Conservation (phyloP, 92 coral and sea anemone species). For the Paramuricea clavata region DNA sequence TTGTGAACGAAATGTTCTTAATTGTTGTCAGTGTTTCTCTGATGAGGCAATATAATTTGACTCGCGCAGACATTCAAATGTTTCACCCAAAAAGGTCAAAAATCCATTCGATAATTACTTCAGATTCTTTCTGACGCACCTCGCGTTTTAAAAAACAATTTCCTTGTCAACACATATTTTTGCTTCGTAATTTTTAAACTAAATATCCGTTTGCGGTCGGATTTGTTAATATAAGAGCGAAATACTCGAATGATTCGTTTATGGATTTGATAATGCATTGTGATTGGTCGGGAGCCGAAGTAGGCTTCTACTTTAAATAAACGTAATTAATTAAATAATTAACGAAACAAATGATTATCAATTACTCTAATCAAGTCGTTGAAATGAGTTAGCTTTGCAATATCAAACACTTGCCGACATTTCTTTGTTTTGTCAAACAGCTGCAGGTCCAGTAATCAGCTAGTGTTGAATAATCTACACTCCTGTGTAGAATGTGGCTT, state of each 20-base stretch:
- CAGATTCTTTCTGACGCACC: conserved; percentile 18
- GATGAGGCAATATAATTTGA: conserved; percentile 29
- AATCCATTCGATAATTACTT: not conserved
- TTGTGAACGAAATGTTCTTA: conserved; percentile 53
- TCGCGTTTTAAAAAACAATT: conserved; percentile 40
- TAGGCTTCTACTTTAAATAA: conserved; percentile 95
- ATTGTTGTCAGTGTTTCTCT: conserved; percentile 26
- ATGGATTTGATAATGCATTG: conserved; percentile 44
- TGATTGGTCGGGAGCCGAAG: conserved; percentile 77
- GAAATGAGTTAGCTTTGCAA: conserved; percentile 89
- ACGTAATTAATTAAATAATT: conserved; percentile 99
- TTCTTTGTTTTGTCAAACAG: conserved; percentile 82
- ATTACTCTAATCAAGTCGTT: conserved; percentile 98
- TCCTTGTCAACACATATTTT: conserved; percentile 52
- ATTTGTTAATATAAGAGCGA: conserved; percentile 52
- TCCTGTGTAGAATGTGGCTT: conserved; percentile 55
- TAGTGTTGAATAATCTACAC: conserved; percentile 69
- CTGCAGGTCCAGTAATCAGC: conserved; percentile 93
- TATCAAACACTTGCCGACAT: conserved; percentile 80
- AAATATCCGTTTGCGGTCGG: conserved; percentile 53
- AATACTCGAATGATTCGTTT: conserved; percentile 52
- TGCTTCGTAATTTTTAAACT: conserved; percentile 35
- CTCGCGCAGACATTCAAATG: not conserved
- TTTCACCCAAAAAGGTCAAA: not conserved
- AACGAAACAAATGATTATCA: conserved; percentile 98